Evolutionary conservation across 2,888 invertebrate genomes (phyloP).

Genomic region (Capitulum mitella): DNA sequence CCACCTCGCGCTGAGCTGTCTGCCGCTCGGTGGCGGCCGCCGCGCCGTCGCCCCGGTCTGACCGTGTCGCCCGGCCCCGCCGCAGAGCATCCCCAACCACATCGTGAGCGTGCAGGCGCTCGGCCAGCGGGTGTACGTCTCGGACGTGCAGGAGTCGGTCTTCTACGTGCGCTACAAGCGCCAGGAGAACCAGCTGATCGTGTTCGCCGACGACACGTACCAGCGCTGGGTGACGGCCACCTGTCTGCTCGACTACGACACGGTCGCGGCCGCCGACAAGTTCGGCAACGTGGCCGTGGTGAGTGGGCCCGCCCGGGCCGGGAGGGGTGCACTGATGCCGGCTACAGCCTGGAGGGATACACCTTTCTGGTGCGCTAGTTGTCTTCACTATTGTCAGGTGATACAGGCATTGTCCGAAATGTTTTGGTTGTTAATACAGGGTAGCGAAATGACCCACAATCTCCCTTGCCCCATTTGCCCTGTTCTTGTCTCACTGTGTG

Average conservation of each 20-base stretch:
- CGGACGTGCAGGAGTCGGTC: slow-evolving; percentile 94
- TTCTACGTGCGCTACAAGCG: slow-evolving; percentile 92
- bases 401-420: too few relatives aligned
- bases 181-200: slow-evolving; percentile 92
- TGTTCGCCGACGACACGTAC: slow-evolving; percentile 97
- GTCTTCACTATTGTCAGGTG: too few relatives aligned
- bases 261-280: slow-evolving; percentile 92
- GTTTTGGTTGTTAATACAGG: too few relatives aligned
- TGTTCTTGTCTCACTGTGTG: too few relatives aligned
- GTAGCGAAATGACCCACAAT: too few relatives aligned
- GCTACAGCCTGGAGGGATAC: too few relatives aligned
- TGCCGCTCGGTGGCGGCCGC: not conserved
- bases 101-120: slow-evolving; percentile 89
- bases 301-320: slow-evolving; percentile 42
- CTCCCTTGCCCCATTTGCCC: too few relatives aligned
- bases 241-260: slow-evolving; percentile 89
- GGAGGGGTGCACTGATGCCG: too few relatives aligned
- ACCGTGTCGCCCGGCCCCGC: slow-evolving; percentile 37
- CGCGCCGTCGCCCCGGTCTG: not conserved
- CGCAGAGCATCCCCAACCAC: slow-evolving; percentile 85
- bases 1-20: slow-evolving; percentile 13
- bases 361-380: too few relatives aligned
- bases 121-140: slow-evolving; percentile 88
- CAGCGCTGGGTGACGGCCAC: slow-evolving; percentile 93
- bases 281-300: slow-evolving; percentile 93